Base-by-base conservation (phyloP, 2,888 invertebrate genomes). In the Drosophila melanosoma region DNA sequence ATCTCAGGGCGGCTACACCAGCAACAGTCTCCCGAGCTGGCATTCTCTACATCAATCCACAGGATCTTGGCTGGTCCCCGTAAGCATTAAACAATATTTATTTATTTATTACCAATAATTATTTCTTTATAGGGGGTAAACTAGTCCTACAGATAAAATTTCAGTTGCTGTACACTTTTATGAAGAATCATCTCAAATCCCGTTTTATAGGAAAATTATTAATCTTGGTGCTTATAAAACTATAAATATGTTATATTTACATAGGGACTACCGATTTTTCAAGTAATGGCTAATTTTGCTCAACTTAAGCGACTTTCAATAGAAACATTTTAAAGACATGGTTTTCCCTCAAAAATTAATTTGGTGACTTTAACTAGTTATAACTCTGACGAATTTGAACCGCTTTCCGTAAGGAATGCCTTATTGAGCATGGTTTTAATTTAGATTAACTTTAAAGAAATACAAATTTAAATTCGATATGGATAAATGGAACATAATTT, bases 1-100 rank as follows among this genome's bases (percentile, higher is more conserved):
- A 96, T 85, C 94, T 99, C 80, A 95, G 97, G 88, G 98, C 98
- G 0, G 99, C 99, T 0, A 99, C 99, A 0, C 99, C 99, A 2
- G 99, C 99, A 0, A 99, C 99, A 0, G 99, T 99, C 5, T 99
- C 98, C 0, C 94, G 99, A 62, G 99, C 99, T 62, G 99, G 99
- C 65, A 99, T 99, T 87, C 94, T 99, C 32, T 99, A 98, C 91
- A 97, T 99, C 73, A 99, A 99, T 93, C 97, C 98, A 0, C 96
- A 97, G 79, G 99, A 99, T 93, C 94, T 99, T 61, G 98, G 99
- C 10, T 99, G 98, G 98, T 97, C 96, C 93, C 98, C 99, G 95
- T 97, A 93, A 95, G 96, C 94, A 57, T 6, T 32, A 3, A 6
- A 32, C 6, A 26, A 26, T 26, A 26, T 26, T 26, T 26, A 26